These are phyloP conservation scores for Anguilla rostrata DNA, from an alignment of 2,113 vertebrate genomes.

Conservation along the genomic window DNA sequence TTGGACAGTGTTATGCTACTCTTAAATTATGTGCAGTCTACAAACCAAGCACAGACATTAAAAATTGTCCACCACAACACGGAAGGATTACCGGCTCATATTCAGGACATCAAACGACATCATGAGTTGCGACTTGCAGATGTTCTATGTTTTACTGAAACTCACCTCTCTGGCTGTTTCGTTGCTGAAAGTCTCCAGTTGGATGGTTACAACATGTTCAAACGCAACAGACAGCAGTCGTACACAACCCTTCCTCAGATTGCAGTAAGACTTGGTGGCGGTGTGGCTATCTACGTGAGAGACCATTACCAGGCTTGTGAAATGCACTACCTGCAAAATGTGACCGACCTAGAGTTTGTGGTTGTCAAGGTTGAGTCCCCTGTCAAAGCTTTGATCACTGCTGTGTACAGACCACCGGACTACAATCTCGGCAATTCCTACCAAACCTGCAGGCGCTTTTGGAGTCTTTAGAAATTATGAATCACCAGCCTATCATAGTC, in stretches of 20 bases:
- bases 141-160: conserved; percentile 46
- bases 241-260: conserved; percentile 32
- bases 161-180: conserved; percentile 31
- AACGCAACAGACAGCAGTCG: conserved; percentile 36
- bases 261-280: conserved; percentile 20
- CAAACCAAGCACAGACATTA: conserved; percentile 9
- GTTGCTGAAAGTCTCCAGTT: conserved; percentile 31
- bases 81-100: conserved; percentile 35
- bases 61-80: conserved; percentile 42
- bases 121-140: conserved; percentile 42
- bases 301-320: not conserved
- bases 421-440: conserved; percentile 7
- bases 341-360: conserved; percentile 37
- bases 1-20: conserved; percentile 26
- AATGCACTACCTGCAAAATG: conserved; percentile 30
- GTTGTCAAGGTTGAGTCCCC: not conserved
- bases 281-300: conserved; percentile 24
- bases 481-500: conserved; percentile 4
- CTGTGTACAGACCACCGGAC: conserved; percentile 27
- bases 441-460: conserved; percentile 13
- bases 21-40: not conserved
- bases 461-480: conserved; percentile 5
- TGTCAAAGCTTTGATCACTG: not conserved
- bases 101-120: conserved; percentile 34
- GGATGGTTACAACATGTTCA: conserved; percentile 38